phyloP scores from a whole-genome alignment of 2,888 invertebrate genomes.

The Trachelus troglodyta region DNA sequence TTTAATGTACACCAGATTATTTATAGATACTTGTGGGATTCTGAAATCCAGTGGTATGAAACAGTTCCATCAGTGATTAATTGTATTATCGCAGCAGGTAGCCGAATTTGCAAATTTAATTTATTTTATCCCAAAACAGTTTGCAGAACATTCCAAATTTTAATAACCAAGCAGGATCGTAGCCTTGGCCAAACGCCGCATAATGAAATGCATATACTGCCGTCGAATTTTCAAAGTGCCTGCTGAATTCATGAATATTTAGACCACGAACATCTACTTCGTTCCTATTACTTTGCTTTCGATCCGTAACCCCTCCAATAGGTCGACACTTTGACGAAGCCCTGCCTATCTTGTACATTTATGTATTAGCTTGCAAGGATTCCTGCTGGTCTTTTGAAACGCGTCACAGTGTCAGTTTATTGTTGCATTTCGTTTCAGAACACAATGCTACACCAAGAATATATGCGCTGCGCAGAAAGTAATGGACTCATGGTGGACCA shows the following conservation, averaged over 20 bases:
- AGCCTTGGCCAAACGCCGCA: background rate
- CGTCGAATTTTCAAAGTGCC: background rate
- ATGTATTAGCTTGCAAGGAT: background rate
- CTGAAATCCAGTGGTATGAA: background rate
- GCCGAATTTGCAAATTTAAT: background rate
- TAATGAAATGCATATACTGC: constrained; percentile 2
- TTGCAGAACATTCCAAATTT: background rate
- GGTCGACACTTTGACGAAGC: background rate
- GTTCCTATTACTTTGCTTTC: background rate
- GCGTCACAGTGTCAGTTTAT: background rate
- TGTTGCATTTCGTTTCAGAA: background rate
- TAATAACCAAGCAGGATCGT: background rate
- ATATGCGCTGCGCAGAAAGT: background rate
- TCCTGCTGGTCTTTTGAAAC: background rate
- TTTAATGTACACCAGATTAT: background rate
- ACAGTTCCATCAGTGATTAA: background rate
- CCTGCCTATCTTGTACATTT: background rate
- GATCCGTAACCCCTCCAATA: background rate
- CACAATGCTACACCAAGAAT: background rate
- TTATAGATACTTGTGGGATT: background rate
- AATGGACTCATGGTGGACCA: background rate
- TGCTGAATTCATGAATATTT: constrained; percentile 8
- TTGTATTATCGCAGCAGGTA: background rate
- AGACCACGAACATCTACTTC: background rate
- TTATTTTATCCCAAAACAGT: background rate